These are phyloP conservation scores for Aphelocoma coerulescens DNA, from an alignment of 2,113 vertebrate genomes.

Conservation along the genomic window DNA sequence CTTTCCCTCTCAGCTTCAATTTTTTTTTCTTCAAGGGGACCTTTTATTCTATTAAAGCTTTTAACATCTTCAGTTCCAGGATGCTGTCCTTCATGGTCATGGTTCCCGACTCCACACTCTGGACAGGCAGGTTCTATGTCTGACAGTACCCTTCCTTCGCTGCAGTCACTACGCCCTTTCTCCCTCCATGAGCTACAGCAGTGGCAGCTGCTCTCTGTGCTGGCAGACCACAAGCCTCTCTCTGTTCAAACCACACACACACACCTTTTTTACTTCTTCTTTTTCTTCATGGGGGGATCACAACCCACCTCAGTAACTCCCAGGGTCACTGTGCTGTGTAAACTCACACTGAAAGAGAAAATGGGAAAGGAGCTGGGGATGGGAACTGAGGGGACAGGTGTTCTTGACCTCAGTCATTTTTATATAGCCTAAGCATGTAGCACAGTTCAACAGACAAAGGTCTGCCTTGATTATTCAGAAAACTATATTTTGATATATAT, in stretches of 20 bases:
- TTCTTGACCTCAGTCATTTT: neutral
- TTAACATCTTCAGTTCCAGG: neutral
- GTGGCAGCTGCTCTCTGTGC: neutral
- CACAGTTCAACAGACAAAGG: neutral
- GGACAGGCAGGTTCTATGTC: neutral
- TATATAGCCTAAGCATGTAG: neutral
- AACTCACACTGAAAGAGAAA: neutral
- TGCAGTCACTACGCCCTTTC: neutral
- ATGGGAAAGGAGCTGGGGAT: neutral
- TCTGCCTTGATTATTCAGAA: neutral
- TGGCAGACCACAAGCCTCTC: neutral
- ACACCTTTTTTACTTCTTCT: neutral
- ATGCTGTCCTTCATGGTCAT: neutral
- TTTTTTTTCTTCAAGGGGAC: neutral
- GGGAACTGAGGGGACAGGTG: neutral
- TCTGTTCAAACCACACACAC: neutral
- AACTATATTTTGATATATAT: neutral
- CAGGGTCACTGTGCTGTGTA: neutral
- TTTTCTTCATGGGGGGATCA: neutral
- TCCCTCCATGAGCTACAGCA: rapidly evolving
- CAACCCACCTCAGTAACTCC: neutral
- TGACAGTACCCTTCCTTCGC: rapidly evolving
- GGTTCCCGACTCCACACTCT: neutral
- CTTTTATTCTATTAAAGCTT: neutral
- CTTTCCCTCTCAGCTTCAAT: neutral